These are phyloP conservation scores for Acleris literana DNA, from an alignment of 2,888 invertebrate species.

Conservation along the genomic window DNA sequence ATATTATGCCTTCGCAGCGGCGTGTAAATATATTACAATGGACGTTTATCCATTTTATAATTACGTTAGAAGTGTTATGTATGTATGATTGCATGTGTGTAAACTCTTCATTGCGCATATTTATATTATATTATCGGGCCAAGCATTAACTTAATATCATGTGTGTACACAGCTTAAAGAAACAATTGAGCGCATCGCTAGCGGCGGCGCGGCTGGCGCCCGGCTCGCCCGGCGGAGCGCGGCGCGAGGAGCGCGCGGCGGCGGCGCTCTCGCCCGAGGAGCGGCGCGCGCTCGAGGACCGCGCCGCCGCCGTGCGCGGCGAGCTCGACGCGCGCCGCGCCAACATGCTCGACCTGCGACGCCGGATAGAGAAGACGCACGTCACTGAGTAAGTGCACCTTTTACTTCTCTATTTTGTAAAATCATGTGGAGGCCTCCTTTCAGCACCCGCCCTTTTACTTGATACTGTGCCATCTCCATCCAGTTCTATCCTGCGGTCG, in stretches of 20 bases:
- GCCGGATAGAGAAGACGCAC: constrained; percentile 91
- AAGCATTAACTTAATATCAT: not conserved
- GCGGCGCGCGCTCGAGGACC: constrained; percentile 81
- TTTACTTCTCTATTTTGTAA: not conserved
- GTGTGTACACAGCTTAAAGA: constrained; percentile 79
- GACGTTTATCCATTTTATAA: too few species aligned
- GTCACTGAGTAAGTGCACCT: constrained; percentile 91
- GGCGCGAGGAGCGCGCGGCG: constrained; percentile 61
- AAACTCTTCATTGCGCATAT: not conserved
- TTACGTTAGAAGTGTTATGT: too few species aligned
- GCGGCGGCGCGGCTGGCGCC: constrained; percentile 79
- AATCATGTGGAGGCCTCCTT: too few species aligned
- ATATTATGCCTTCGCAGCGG: too few species aligned
- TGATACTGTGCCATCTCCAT: too few species aligned
- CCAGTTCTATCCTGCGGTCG: too few species aligned
- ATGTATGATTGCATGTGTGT: too few species aligned
- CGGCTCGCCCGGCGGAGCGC: constrained; percentile 49
- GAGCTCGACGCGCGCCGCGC: constrained; percentile 91
- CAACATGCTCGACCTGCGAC: constrained; percentile 91
- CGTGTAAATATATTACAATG: too few species aligned
- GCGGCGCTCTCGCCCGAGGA: constrained; percentile 80
- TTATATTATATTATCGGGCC: not conserved
- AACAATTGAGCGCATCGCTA: constrained; percentile 86
- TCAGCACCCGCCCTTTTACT: too few species aligned
- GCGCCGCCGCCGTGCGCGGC: constrained; percentile 75